Conservation (phyloP, 2,888 invertebrate species). For the Penaeus monodon region DNA sequence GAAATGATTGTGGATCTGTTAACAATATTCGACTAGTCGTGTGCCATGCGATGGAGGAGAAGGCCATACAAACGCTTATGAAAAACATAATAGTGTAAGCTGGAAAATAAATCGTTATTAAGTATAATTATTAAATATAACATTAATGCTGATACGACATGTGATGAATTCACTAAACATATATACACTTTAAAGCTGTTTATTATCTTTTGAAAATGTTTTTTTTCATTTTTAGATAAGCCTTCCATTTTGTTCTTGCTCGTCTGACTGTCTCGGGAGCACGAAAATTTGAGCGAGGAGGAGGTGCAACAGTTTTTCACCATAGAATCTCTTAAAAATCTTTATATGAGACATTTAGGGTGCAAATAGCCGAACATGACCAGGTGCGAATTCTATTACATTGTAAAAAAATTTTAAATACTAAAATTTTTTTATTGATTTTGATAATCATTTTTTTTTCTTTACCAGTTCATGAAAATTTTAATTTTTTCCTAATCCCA, state of each 20-base stretch:
- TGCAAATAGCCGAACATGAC: too few species aligned
- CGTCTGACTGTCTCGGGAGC: conserved; percentile 44
- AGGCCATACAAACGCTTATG: conserved; percentile 11
- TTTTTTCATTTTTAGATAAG: conserved; percentile 15
- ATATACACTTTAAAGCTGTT: not conserved
- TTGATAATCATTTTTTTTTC: too few species aligned
- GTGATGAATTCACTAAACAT: not conserved
- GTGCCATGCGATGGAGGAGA: conserved; percentile 50
- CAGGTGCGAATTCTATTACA: too few species aligned
- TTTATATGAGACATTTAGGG: not conserved
- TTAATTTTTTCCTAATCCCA: too few species aligned
- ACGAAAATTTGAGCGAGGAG: conserved; percentile 34
- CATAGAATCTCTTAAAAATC: conserved; percentile 31
- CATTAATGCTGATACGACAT: too few species aligned
- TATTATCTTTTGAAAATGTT: not conserved
- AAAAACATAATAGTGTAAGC: not conserved
- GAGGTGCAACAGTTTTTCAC: conserved; percentile 30
- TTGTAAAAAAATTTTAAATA: too few species aligned
- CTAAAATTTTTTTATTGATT: too few species aligned
- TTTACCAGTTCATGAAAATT: too few species aligned
- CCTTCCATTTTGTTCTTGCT: conserved; percentile 43
- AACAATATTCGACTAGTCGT: not conserved
- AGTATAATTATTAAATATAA: not conserved
- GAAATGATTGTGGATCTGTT: not conserved
- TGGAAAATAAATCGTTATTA: too few species aligned